Conservation (phyloP, 2,113 vertebrate species). For the Dryoscopus gambensis region DNA sequence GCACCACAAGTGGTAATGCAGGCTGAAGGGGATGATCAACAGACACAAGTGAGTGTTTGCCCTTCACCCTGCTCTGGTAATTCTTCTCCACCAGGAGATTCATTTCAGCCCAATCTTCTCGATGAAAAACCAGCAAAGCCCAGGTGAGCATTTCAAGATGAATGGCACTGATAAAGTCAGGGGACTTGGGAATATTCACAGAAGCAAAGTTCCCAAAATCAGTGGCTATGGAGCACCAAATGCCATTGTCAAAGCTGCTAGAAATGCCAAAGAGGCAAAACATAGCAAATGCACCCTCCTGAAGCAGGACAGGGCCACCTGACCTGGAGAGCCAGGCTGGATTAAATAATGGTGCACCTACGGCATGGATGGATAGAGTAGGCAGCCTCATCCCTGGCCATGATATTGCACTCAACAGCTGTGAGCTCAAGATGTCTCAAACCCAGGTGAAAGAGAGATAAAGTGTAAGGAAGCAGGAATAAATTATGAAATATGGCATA, state of each 20-base stretch:
- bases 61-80: background rate
- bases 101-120: background rate
- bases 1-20: background rate
- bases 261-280: background rate
- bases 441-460: background rate
- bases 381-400: background rate
- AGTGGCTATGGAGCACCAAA: background rate
- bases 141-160: background rate
- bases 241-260: background rate
- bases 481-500: background rate
- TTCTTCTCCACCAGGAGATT: background rate
- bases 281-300: rapidly evolving
- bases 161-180: background rate
- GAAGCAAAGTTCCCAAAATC: background rate
- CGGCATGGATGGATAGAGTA: rapidly evolving
- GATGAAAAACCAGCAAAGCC: background rate
- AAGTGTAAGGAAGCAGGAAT: background rate
- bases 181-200: background rate
- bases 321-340: background rate
- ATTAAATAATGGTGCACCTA: background rate
- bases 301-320: background rate
- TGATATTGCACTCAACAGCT: rapidly evolving
- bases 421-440: background rate
- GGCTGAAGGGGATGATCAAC: background rate
- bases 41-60: background rate